Evolutionary conservation across 2,888 invertebrate genomes (phyloP).

Genomic region (Neuroscelio doddi): DNA sequence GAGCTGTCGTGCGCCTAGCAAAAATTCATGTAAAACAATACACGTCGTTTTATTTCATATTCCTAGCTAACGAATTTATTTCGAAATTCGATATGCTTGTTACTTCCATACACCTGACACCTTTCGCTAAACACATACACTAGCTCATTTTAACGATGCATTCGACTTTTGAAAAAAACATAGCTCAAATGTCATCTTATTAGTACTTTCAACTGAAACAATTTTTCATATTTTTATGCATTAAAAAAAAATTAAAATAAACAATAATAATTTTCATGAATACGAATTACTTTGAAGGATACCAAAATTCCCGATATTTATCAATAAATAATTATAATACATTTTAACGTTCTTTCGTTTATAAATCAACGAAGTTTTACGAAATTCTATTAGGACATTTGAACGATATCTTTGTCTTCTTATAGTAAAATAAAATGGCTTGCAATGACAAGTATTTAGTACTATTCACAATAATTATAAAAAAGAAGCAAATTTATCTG

Average conservation of each 20-base stretch:
- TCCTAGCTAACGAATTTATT: slow-evolving; percentile 18
- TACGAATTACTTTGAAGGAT: too few relatives aligned
- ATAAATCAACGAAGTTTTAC: not conserved
- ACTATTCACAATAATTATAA: not conserved
- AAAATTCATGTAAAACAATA: slow-evolving; percentile 15
- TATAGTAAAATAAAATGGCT: not conserved
- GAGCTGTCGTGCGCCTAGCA: not conserved
- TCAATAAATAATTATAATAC: too few relatives aligned
- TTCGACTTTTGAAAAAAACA: slow-evolving; percentile 2
- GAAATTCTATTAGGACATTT: not conserved
- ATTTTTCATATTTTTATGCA: too few relatives aligned
- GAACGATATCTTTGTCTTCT: not conserved
- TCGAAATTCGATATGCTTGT: slow-evolving; percentile 28
- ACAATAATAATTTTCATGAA: too few relatives aligned
- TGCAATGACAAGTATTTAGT: not conserved
- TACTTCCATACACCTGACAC: slow-evolving; percentile 3
- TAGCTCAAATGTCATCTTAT: slow-evolving; percentile 4
- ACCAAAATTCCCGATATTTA: too few relatives aligned
- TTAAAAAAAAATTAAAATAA: too few relatives aligned
- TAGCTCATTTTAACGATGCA: slow-evolving; percentile 12
- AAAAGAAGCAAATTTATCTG: not conserved
- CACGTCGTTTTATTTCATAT: slow-evolving; percentile 1
- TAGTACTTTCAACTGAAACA: too few relatives aligned
- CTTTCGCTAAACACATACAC: slow-evolving; percentile 13
- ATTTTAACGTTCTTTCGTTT: not conserved